These are phyloP conservation scores for Amiota communis DNA, from an alignment of 2,888 invertebrate genomes.

Conservation along the genomic window DNA sequence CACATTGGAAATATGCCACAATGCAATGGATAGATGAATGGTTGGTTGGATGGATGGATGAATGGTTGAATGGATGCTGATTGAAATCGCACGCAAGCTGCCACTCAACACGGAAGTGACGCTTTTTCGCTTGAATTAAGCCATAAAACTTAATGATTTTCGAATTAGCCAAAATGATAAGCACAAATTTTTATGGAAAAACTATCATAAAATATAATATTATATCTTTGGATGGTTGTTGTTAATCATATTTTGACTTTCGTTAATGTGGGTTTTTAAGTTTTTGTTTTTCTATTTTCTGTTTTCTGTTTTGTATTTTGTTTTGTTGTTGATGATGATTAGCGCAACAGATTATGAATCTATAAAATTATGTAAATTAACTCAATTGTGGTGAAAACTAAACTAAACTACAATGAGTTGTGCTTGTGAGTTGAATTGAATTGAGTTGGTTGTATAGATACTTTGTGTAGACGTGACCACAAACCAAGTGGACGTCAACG, in stretches of 20 bases:
- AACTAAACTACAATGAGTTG: not conserved
- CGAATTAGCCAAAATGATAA: conserved; percentile 56
- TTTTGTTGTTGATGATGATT: not conserved
- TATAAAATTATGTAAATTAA: conserved; percentile 18
- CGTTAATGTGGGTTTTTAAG: not conserved
- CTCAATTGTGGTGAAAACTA: not conserved
- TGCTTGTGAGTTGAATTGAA: not conserved
- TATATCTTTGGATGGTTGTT: conserved; percentile 19
- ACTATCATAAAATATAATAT: conserved; percentile 36
- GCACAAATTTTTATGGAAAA: conserved; percentile 2
- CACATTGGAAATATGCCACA: not conserved
- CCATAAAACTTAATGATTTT: conserved; percentile 60
- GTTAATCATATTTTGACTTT: conserved; percentile 12
- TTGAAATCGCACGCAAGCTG: conserved; percentile 25
- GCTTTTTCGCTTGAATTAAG: conserved; percentile 50
- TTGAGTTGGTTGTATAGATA: not conserved
- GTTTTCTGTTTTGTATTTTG: not conserved
- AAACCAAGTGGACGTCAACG: not conserved
- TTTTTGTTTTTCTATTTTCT: too few relatives aligned
- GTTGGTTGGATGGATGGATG: too few relatives aligned
- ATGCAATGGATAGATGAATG: too few relatives aligned
- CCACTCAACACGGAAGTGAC: conserved; percentile 15
- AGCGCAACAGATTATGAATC: not conserved
- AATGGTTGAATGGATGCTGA: not conserved
- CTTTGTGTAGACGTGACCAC: conserved; percentile 21